These are phyloP conservation scores for Ypsolopha scabrella DNA, from an alignment of 2,888 invertebrate genomes.

Conservation along the genomic window DNA sequence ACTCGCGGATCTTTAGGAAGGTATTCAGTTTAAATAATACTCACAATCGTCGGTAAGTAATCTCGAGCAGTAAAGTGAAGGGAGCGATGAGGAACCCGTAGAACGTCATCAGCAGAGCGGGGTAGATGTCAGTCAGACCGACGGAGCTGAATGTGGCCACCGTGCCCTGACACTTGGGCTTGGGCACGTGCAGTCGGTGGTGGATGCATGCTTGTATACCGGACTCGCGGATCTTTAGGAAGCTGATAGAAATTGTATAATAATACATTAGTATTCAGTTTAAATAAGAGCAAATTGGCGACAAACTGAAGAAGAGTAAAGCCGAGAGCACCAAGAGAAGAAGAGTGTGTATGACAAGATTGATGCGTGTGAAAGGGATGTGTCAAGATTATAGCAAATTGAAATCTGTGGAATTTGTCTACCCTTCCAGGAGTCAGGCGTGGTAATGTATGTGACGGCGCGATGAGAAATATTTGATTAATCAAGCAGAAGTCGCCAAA, in stretches of 20 bases:
- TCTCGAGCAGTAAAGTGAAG: constrained; percentile 43
- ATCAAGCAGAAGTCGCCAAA: too few relatives aligned
- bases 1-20: constrained; percentile 62
- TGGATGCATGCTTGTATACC: constrained; percentile 64
- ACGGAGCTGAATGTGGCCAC: constrained; percentile 74
- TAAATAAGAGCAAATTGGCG: too few relatives aligned
- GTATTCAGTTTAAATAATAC: constrained; percentile 30
- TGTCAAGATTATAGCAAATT: too few relatives aligned
- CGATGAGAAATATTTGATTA: too few relatives aligned
- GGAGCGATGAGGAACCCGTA: constrained; percentile 55
- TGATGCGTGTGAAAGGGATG: too few relatives aligned
- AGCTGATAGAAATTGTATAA: constrained; percentile 24
- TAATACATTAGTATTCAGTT: too few relatives aligned
- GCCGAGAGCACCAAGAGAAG: too few relatives aligned
- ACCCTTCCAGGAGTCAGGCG: too few relatives aligned
- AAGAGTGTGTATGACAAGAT: too few relatives aligned
- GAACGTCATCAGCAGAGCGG: constrained; percentile 59
- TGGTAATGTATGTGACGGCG: too few relatives aligned
- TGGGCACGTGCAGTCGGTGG: constrained; percentile 64
- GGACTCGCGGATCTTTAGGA: constrained; percentile 62
- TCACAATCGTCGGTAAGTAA: constrained; percentile 40
- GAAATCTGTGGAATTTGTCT: too few relatives aligned
- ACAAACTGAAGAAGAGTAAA: too few relatives aligned
- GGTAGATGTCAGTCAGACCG: constrained; percentile 67
- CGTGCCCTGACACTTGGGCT: constrained; percentile 24